A percentile compares a stretch with the other conserved stretches of the same genome.
phyloP scores from a whole-genome alignment of 1,140 invertebrate genomes.

The Bombyx mandarina region DNA sequence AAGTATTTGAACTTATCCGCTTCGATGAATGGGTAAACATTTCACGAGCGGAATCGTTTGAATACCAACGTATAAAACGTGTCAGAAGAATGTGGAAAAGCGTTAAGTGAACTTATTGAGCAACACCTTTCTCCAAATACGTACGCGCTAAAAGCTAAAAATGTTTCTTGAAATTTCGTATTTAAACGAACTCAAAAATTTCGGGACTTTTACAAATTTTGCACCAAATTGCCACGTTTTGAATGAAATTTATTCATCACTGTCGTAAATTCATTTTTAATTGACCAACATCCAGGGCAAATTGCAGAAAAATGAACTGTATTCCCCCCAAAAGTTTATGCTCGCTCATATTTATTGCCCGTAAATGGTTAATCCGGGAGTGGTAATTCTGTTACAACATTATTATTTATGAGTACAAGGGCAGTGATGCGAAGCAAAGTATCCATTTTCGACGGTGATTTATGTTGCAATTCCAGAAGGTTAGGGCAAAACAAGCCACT shows the following conservation, averaged over 20 bases:
- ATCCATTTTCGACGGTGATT: slow-evolving; percentile 36
- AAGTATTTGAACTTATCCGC: slow-evolving; percentile 12
- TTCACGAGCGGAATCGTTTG: background rate
- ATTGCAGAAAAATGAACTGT: too few species aligned
- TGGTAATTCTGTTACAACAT: slow-evolving; percentile 2
- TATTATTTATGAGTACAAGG: slow-evolving; percentile 24
- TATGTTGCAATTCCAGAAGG: slow-evolving; percentile 42
- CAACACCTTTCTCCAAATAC: slow-evolving; percentile 1
- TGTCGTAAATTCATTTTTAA: too few species aligned
- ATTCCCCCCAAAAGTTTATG: too few species aligned
- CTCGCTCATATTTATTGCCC: background rate
- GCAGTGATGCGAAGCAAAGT: slow-evolving; percentile 30
- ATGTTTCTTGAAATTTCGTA: too few species aligned
- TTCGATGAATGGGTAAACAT: slow-evolving; percentile 11
- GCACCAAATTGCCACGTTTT: too few species aligned
- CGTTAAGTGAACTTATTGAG: slow-evolving; percentile 2
- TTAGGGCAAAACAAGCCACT: slow-evolving; percentile 31
- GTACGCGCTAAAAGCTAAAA: background rate
- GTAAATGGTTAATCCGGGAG: slow-evolving; percentile 1
- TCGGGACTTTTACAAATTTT: too few species aligned
- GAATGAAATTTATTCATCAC: too few species aligned
- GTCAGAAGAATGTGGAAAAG: slow-evolving; percentile 2
- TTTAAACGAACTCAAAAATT: too few species aligned
- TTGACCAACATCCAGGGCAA: too few species aligned
- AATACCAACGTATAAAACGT: slow-evolving; percentile 3